Conservation (phyloP, 2,113 vertebrate genomes). For the Carlito syrichta region DNA sequence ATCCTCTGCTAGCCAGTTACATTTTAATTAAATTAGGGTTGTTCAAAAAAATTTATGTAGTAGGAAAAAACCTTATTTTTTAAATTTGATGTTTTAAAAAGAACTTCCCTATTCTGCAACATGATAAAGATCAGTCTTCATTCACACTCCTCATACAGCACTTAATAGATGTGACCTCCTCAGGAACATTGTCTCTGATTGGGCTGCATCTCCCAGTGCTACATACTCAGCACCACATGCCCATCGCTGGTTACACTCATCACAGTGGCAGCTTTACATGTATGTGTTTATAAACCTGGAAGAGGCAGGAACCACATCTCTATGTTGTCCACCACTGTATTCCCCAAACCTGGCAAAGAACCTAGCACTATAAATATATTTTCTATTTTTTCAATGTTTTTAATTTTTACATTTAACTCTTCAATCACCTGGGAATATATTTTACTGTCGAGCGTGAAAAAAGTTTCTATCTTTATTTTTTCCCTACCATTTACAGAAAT, state of each 20-base stretch:
- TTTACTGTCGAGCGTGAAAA: not conserved
- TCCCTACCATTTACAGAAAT: not conserved
- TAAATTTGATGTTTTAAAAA: not conserved
- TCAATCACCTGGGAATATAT: not conserved
- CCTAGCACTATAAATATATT: not conserved
- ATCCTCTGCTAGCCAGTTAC: not conserved
- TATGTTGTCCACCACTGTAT: not conserved
- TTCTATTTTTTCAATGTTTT: slow-evolving; percentile 16
- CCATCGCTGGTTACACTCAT: not conserved
- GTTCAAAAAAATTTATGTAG: not conserved
- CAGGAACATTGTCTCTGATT: not conserved
- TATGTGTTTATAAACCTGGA: not conserved
- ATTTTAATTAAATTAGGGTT: not conserved
- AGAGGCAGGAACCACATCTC: not conserved
- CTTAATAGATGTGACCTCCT: not conserved
- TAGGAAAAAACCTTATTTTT: not conserved
- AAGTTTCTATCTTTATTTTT: not conserved
- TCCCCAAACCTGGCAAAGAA: not conserved
- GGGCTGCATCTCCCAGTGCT: not conserved
- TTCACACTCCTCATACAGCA: not conserved
- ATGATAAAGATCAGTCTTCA: not conserved
- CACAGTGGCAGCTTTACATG: not conserved
- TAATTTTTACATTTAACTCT: not conserved
- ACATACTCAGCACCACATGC: not conserved
- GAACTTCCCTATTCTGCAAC: not conserved